Evolutionary conservation across 2,113 vertebrate genomes (phyloP), one percentile per base, ranked within the genome.

Genomic region (Sylvilagus bachmani): DNA sequence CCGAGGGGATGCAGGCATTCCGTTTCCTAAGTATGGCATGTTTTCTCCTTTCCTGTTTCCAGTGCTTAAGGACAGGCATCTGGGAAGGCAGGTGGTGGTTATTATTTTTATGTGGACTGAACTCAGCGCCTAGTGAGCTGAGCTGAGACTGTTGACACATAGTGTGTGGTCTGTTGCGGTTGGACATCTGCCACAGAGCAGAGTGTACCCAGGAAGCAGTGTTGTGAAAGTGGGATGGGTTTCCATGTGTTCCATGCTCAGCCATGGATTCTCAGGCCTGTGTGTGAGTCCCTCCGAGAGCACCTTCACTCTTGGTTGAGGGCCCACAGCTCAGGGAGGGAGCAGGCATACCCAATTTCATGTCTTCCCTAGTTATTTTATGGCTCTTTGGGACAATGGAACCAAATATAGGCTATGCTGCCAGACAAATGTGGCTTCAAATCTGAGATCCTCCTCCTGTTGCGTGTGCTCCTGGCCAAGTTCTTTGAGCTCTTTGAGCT

Each of bases 401-500:
- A 67, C 17, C 38, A 38, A 38, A 17, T 49, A 29, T 6, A 29
- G 31, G 9, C 13, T 89, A 89, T 86, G 19, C 36, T 53, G 3
- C 61, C 33, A 71, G 38, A 29, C 71, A 92, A 4, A 53, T 33
- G 44, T 81, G 62, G 22, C 24, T 91, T 90, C 44, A 70, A 21
- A n/a, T 53, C 29, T n/a, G 21, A 62, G 13, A 25, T 19, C 62
- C 6, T 90, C 49, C 36, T 55, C 12, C 25, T 44, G 36, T 36
- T 17, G 13, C 58, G 4, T 83, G 31, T 71, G 64, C 71, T 93
- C 36, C 21, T 86, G 53, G 82, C 58, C 38, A 80, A 67, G 64
- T 75, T 85, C 44, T 64, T 91, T 95, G 33, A 86, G 79, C 38
- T 71, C 29, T 79, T 22, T 44, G 44, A 93, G 27, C 29, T 80